Percentiles rank a stretch among this genome's conserved stretches.
phyloP scores from a whole-genome alignment of 2,113 vertebrate genomes.

The Alouatta palliata region DNA sequence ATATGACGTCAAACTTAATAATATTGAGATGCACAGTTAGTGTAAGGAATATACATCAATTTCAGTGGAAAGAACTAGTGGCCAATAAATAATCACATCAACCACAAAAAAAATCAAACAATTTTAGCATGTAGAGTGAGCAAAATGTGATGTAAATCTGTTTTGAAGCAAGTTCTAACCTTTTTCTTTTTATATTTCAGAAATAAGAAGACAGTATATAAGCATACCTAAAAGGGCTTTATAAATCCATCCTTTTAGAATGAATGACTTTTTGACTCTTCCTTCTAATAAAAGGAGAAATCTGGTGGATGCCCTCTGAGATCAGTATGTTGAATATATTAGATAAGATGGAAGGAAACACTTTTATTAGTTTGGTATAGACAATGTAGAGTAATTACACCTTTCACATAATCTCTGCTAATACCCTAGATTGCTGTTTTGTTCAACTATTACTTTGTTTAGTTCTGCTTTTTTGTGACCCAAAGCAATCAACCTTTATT shows the following conservation, averaged over 20 bases:
- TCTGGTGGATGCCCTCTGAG: not conserved
- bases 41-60: conserved; percentile 53
- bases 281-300: not conserved
- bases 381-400: not conserved
- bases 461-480: not conserved
- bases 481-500: not conserved
- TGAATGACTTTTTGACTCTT: not conserved
- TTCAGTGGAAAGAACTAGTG: conserved; percentile 12
- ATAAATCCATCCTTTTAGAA: not conserved
- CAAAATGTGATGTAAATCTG: not conserved
- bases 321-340: not conserved
- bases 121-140: not conserved
- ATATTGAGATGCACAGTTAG: conserved; percentile 45
- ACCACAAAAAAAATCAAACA: not conserved
- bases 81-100: not conserved
- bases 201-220: not conserved
- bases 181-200: not conserved
- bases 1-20: conserved; percentile 58
- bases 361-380: not conserved
- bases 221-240: not conserved
- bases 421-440: not conserved
- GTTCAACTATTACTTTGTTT: not conserved
- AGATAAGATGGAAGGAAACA: not conserved
- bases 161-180: conserved; percentile 5
- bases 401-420: not conserved